Percentiles rank a stretch among this genome's conserved stretches.
phyloP scores from a whole-genome alignment of 1,140 invertebrate species.

The Bombus consobrinus region DNA sequence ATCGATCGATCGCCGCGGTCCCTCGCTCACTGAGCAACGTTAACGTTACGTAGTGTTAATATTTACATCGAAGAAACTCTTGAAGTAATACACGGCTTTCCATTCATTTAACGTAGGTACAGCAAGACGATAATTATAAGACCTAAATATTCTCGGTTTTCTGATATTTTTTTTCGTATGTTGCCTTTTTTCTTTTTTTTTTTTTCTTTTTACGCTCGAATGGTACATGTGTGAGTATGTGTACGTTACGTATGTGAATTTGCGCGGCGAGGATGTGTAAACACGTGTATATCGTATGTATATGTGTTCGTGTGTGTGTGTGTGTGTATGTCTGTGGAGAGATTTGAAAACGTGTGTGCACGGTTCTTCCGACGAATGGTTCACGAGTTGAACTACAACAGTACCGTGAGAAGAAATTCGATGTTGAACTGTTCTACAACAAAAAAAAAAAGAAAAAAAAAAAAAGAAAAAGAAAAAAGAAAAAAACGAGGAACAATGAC shows the following conservation, averaged over 20 bases:
- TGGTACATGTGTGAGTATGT: background rate
- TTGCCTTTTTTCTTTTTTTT: conserved; percentile 6
- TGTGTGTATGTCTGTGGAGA: background rate
- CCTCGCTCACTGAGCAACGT: conserved; percentile 63
- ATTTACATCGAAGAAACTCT: conserved; percentile 82
- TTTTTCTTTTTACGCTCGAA: background rate
- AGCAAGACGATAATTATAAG: conserved; percentile 72
- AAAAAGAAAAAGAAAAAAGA: background rate
- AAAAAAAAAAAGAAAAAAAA: background rate
- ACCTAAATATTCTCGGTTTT: conserved; percentile 41
- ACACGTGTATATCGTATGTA: background rate
- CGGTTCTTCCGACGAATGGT: conserved; percentile 43
- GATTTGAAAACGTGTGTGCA: background rate
- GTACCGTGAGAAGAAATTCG: conserved; percentile 6
- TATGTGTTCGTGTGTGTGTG: background rate
- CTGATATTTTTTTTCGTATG: conserved; percentile 24
- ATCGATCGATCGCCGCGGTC: conserved; percentile 23
- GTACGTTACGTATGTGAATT: conserved; percentile 10
- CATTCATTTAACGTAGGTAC: conserved; percentile 71
- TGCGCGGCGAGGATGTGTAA: background rate
- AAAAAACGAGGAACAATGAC: conserved; percentile 15
- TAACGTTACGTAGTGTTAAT: conserved; percentile 79
- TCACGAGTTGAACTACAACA: conserved; percentile 13
- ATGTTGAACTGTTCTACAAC: no score
- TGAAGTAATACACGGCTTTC: conserved; percentile 73